These are phyloP conservation scores for Amblyraja radiata DNA, from an alignment of 2,797 vertebrate species.

Conservation along the genomic window DNA sequence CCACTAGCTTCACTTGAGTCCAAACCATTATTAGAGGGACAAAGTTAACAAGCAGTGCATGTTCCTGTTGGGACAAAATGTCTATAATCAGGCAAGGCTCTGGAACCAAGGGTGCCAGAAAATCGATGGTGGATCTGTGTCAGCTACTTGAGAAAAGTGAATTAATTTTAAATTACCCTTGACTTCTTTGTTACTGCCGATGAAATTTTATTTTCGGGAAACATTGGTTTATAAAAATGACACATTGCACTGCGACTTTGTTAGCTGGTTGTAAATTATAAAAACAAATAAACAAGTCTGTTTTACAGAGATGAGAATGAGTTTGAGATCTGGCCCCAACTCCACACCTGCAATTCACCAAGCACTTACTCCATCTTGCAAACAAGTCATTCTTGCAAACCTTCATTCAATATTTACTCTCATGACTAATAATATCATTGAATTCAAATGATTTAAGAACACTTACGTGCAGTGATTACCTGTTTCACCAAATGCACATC, in stretches of 20 bases:
- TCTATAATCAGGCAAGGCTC: too few relatives aligned
- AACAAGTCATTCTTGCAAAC: neutral
- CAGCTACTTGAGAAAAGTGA: neutral
- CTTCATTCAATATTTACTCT: neutral
- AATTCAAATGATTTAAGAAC: neutral
- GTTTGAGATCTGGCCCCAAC: neutral
- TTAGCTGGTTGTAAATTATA: neutral
- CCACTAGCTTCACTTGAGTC: too few relatives aligned
- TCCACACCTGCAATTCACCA: neutral
- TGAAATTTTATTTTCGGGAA: constrained; percentile 12
- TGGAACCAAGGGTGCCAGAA: too few relatives aligned
- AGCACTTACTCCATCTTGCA: neutral
- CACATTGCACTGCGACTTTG: neutral
- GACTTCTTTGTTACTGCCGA: neutral
- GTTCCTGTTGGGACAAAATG: too few relatives aligned
- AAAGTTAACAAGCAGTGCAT: too few relatives aligned
- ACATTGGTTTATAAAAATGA: neutral
- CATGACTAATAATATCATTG: neutral
- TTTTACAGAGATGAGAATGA: neutral
- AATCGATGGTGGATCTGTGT: neutral
- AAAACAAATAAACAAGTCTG: neutral
- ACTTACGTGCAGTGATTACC: neutral
- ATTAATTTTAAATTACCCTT: neutral
- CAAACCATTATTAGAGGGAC: too few relatives aligned
- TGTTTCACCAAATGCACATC: too few relatives aligned